Conservation (phyloP, 1,140 invertebrate species). For the Cyclargus thomasi region DNA sequence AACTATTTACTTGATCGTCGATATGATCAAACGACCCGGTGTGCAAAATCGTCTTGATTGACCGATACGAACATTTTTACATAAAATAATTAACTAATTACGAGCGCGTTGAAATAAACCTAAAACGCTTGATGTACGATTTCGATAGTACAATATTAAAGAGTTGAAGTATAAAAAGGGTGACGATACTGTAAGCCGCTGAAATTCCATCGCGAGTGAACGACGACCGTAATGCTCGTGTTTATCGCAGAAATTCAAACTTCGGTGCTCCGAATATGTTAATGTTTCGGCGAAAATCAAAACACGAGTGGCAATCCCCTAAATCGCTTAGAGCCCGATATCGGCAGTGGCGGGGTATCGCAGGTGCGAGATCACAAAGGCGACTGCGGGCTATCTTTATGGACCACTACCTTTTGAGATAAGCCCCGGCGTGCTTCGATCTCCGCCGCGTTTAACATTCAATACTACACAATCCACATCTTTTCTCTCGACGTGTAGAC, state of each 20-base stretch:
- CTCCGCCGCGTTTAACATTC: not conserved
- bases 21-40: too few relatives aligned
- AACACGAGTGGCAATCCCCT: not conserved
- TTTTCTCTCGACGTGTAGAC: not conserved
- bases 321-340: not conserved
- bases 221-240: not conserved
- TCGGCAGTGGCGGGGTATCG: not conserved
- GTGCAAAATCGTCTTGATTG: too few relatives aligned
- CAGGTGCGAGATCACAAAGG: not conserved
- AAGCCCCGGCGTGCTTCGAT: not conserved
- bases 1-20: too few relatives aligned
- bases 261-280: not conserved
- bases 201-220: not conserved
- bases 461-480: not conserved
- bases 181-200: not conserved
- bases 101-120: too few relatives aligned
- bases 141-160: not conserved
- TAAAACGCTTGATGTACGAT: too few relatives aligned
- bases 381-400: not conserved
- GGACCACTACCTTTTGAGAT: not conserved
- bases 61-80: too few relatives aligned
- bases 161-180: not conserved
- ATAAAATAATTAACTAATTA: too few relatives aligned
- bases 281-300: not conserved
- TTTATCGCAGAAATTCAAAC: not conserved